Evolutionary conservation across 2,113 vertebrate species (phyloP).

Genomic region (Catharus fuscescens): DNA sequence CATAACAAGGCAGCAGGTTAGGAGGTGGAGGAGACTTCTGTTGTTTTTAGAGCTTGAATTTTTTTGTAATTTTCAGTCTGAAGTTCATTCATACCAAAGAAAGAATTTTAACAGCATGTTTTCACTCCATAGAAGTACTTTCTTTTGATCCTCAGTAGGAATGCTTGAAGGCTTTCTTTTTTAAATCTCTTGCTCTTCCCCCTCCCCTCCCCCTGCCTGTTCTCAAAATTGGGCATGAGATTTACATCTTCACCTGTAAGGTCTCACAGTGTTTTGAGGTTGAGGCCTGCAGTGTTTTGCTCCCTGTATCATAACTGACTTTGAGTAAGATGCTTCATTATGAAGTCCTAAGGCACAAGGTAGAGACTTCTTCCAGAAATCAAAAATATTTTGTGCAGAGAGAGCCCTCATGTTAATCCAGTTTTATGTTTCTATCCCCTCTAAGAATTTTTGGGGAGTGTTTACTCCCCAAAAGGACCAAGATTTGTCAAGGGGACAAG

Average conservation of each 20-base stretch:
- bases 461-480: not conserved
- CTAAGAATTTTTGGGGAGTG: not conserved
- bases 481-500: not conserved
- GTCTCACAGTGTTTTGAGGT: not conserved
- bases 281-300: not conserved
- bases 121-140: not conserved
- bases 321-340: not conserved
- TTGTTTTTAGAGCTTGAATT: not conserved
- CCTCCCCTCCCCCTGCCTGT: not conserved
- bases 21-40: not conserved
- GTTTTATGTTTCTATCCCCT: not conserved
- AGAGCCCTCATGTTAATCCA: not conserved
- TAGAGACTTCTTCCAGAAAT: not conserved
- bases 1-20: not conserved
- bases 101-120: conserved; percentile 33
- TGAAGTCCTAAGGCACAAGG: not conserved
- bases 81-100: not conserved
- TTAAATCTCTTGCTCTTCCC: not conserved
- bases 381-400: not conserved
- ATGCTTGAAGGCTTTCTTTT: conserved; percentile 14
- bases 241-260: not conserved
- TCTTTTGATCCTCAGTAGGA: conserved; percentile 13
- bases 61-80: not conserved
- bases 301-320: not conserved
- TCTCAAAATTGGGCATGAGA: not conserved